Evolutionary conservation across 2,797 vertebrate genomes (phyloP).

Genomic region (Loriculus beryllinus): DNA sequence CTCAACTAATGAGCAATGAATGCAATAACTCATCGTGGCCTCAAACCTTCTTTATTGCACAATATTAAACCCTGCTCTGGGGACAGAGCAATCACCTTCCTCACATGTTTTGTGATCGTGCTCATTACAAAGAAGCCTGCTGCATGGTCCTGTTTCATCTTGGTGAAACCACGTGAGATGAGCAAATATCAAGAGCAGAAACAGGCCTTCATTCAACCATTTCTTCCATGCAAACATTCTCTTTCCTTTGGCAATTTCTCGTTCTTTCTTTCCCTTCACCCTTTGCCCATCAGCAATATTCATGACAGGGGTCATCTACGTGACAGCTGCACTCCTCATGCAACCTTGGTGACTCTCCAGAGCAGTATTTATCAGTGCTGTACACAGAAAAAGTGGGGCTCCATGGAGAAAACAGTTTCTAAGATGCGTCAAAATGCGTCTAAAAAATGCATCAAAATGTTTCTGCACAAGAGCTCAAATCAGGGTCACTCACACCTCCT

Average conservation of each 20-base stretch:
- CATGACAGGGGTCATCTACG: accelerated
- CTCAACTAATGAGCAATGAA: background rate
- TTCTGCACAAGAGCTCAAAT: background rate
- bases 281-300: background rate
- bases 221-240: background rate
- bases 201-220: background rate
- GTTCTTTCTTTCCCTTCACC: background rate
- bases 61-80: background rate
- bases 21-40: background rate
- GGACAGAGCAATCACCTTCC: background rate
- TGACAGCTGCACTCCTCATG: accelerated
- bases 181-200: background rate
- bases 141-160: background rate
- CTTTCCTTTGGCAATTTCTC: background rate
- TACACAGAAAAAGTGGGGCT: background rate
- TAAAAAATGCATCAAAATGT: background rate
- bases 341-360: background rate
- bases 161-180: background rate
- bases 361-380: background rate
- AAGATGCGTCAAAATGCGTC: background rate
- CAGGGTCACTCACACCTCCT: background rate
- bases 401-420: background rate
- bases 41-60: background rate
- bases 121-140: background rate
- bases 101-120: background rate